Evolutionary conservation across 2,888 invertebrate genomes (phyloP), one percentile per base, ranked within the genome.

Genomic region (Leucophora obtusa): DNA sequence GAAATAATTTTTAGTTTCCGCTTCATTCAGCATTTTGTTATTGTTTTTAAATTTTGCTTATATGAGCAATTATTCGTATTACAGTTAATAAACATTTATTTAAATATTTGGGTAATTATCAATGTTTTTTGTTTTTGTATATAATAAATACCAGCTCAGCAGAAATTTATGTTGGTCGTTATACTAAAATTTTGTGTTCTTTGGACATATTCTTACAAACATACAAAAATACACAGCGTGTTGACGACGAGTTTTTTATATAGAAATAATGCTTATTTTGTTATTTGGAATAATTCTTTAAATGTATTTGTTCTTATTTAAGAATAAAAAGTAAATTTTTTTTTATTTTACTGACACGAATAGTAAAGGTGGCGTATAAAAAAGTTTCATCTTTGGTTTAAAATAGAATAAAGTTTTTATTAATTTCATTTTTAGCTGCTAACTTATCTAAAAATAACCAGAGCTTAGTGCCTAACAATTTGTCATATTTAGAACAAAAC

Each of bases 111-210:
- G 83, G 82, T 82, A 84, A 83, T 87, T 85, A 87, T 87, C 85
- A 74, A 84, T 82, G 74, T 85, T 87, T 87, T 87, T 87, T 87
- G 86, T 86, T 87, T 86, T 72, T 87, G 86, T 87, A 87, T 87
- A 87, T 87, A 87, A 87, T 85, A 84, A 85, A 81, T 86, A 88
- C 86, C 87, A 88, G 85, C 85, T 86, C 86, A 87, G 85, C 87
- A 88, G 88, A 88, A 88, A 84, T 78, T 72, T 77, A 70, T 82
- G 85, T 54, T 65, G 69, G 69, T 70, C n/a, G 53, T 21, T 24
- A 7, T 18, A 10, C 6, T 28, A 28, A 28, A 35, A 60, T 62
- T 50, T 14, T 21, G 5, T 60, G 14, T 54, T 18, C 9, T 53
- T 54, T 51, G 1, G 10, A 38, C 7, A 28, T 28, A 28, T 28